Evolutionary conservation across 2,797 vertebrate genomes (phyloP).

Genomic region (Syngnathus rostellatus): DNA sequence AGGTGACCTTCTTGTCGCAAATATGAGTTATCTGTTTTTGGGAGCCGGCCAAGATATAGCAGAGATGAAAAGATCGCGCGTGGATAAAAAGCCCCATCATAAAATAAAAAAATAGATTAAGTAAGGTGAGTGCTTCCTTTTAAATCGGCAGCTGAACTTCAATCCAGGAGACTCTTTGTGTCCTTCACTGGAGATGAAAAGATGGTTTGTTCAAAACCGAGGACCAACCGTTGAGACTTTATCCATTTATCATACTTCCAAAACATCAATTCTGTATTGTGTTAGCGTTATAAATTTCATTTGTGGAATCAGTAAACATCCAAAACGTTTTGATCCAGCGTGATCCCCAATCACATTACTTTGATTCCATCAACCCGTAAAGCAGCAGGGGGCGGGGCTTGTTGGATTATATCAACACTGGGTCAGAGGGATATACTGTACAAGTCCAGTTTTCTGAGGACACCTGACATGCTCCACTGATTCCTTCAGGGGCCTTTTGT

Average conservation of each 20-base stretch:
- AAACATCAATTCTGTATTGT: neutral
- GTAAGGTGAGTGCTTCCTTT: neutral
- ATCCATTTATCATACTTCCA: neutral
- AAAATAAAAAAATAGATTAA: neutral
- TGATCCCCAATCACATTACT: neutral
- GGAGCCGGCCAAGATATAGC: slow-evolving; percentile 8
- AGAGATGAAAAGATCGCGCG: slow-evolving; percentile 18
- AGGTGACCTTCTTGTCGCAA: slow-evolving; percentile 40
- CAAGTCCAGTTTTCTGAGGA: neutral
- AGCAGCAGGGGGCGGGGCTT: neutral
- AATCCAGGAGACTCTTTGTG: neutral
- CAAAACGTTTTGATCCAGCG: neutral
- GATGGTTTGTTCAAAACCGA: too few species aligned
- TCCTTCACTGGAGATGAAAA: neutral
- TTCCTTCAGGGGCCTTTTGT: neutral
- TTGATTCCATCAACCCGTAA: neutral
- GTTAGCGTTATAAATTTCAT: neutral
- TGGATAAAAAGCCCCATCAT: slow-evolving; percentile 4
- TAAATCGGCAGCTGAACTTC: neutral
- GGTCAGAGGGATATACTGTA: neutral
- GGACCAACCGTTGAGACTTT: neutral
- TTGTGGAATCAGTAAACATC: neutral
- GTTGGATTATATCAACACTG: neutral
- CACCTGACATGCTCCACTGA: neutral
- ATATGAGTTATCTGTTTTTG: slow-evolving; percentile 29